phyloP scores from a whole-genome alignment of 2,888 invertebrate genomes.

The Podotricha telesiphe region DNA sequence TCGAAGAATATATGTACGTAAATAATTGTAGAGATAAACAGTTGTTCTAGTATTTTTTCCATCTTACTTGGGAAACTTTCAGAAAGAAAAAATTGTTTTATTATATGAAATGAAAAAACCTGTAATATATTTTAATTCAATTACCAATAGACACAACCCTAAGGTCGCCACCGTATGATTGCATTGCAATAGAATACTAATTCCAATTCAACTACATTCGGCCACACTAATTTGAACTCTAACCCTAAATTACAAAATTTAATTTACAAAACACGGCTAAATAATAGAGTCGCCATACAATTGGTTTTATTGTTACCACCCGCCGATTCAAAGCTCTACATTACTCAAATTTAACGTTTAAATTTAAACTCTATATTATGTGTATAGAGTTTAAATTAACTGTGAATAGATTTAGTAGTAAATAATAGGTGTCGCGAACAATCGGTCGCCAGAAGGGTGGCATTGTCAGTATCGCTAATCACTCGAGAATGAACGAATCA shows the following conservation, averaged over 20 bases:
- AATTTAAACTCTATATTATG: conserved; percentile 33
- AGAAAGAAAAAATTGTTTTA: too few species aligned
- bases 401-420: conserved; percentile 48
- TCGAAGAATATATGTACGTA: too few species aligned
- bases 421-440: conserved; percentile 75
- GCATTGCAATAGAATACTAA: conserved; percentile 73
- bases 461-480: conserved; percentile 57
- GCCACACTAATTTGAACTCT: conserved; percentile 48
- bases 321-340: conserved; percentile 68
- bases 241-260: conserved; percentile 49
- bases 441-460: conserved; percentile 60
- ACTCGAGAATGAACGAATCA: conserved; percentile 52
- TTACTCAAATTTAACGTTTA: conserved; percentile 37
- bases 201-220: conserved; percentile 64
- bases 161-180: conserved; percentile 58
- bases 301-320: conserved; percentile 80
- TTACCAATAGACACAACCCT: conserved; percentile 55
- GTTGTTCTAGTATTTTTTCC: too few species aligned
- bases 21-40: too few species aligned
- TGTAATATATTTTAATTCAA: conserved; percentile 30
- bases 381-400: conserved; percentile 49
- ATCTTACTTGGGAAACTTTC: too few species aligned
- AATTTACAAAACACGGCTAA: conserved; percentile 49
- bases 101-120: too few species aligned
- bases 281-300: conserved; percentile 68